These are phyloP conservation scores for Chromis chromis DNA, from an alignment of 2,797 vertebrate species.

Conservation along the genomic window DNA sequence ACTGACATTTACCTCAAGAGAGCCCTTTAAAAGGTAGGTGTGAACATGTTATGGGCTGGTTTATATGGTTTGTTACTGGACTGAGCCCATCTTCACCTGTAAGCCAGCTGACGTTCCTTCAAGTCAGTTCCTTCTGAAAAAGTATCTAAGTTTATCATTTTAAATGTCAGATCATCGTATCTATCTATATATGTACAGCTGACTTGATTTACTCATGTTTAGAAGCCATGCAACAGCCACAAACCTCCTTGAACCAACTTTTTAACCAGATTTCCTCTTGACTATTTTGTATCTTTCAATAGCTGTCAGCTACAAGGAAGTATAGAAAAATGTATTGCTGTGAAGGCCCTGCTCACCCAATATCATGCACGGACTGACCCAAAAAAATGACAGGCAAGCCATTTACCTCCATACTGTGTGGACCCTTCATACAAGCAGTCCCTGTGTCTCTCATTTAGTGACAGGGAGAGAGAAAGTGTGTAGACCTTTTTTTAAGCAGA, in stretches of 20 bases:
- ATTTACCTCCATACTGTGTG: conserved; percentile 65
- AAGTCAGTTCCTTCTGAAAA: neutral
- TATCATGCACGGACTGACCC: conserved; percentile 46
- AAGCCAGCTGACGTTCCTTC: conserved; percentile 51
- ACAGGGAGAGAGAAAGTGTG: conserved; percentile 66
- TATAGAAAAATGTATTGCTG: conserved; percentile 28
- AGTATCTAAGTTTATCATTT: no score
- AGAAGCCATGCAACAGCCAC: neutral
- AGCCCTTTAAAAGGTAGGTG: conserved; percentile 57
- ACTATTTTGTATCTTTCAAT: conserved; percentile 29
- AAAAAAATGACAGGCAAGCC: conserved; percentile 65
- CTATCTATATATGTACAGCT: neutral
- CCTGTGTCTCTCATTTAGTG: conserved; percentile 73
- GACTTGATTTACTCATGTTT: neutral
- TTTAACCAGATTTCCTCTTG: neutral
- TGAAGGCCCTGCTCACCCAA: conserved; percentile 31
- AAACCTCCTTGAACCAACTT: conserved; percentile 17
- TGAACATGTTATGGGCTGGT: conserved; percentile 61
- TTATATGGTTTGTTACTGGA: conserved; percentile 57
- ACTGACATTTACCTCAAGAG: conserved; percentile 1
- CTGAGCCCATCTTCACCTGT: conserved; percentile 58
- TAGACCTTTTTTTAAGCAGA: conserved; percentile 66
- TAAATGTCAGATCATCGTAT: neutral
- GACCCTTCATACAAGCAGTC: conserved; percentile 66
- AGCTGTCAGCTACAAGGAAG: conserved; percentile 24